Evolutionary conservation across 2,113 vertebrate genomes (phyloP).

Genomic region (Theristicus caerulescens): DNA sequence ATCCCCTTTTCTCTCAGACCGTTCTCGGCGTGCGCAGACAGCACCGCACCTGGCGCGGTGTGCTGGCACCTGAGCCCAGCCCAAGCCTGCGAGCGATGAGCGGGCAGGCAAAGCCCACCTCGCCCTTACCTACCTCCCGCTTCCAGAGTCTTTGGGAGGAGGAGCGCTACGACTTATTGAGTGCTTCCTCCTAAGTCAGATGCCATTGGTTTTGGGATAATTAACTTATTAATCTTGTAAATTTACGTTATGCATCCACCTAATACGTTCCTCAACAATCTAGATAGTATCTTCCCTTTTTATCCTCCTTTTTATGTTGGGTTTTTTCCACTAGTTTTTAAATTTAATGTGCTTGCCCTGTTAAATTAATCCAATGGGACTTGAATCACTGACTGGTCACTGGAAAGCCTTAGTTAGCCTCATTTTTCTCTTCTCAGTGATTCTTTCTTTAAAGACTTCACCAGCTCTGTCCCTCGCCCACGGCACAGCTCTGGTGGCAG

Average conservation of each 20-base stretch:
- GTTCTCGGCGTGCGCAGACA: not conserved
- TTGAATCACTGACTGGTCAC: not conserved
- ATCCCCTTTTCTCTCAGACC: not conserved
- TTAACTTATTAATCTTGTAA: not conserved
- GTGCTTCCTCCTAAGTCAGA: not conserved
- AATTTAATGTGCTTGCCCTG: not conserved
- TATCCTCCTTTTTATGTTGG: not conserved
- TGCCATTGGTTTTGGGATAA: not conserved
- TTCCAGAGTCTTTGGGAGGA: not conserved
- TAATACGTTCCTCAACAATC: not conserved
- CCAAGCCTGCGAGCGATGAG: fast-evolving
- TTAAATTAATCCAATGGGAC: not conserved
- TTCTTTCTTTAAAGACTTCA: not conserved
- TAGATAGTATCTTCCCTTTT: not conserved
- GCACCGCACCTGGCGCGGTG: fast-evolving
- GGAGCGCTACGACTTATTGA: fast-evolving
- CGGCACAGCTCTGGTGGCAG: not conserved
- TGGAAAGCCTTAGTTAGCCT: not conserved
- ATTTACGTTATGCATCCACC: not conserved
- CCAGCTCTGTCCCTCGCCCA: not conserved
- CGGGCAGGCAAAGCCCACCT: not conserved
- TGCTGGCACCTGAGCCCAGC: not conserved
- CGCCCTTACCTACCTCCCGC: fast-evolving
- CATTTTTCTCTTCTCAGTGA: not conserved
- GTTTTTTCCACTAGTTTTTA: not conserved